Conservation (phyloP, 2,797 vertebrate genomes). For the Tragelaphus oryx region DNA sequence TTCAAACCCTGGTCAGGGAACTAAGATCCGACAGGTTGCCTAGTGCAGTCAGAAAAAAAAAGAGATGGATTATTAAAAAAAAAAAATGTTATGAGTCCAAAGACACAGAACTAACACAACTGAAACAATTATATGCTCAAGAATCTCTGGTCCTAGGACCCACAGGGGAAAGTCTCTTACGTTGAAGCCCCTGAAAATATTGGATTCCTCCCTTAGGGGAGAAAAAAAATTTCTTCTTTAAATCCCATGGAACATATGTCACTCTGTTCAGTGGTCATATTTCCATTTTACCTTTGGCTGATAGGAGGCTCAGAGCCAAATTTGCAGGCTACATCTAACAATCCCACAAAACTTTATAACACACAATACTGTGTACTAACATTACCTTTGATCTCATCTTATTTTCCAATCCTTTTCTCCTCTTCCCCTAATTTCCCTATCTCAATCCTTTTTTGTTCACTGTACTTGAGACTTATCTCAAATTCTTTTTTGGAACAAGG, state of each 20-base stretch:
- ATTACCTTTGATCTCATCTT: neutral
- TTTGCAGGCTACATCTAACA: neutral
- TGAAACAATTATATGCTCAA: neutral
- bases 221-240: neutral
- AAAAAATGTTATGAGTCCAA: neutral
- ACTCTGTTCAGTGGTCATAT: neutral
- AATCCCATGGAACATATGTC: neutral
- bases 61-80: neutral
- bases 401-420: neutral
- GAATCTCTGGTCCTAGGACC: neutral
- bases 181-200: neutral
- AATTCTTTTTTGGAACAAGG: neutral
- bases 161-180: neutral
- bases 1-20: neutral
- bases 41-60: neutral
- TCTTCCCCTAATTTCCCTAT: neutral
- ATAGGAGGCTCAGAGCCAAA: neutral
- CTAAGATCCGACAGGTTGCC: neutral
- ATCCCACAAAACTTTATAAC: neutral
- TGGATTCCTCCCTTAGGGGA: neutral
- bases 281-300: neutral
- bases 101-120: neutral
- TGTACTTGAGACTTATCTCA: neutral
- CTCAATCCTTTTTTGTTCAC: neutral
- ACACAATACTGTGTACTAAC: neutral